Conservation (phyloP, 2,888 invertebrate genomes). For the Drosophila birchii region DNA sequence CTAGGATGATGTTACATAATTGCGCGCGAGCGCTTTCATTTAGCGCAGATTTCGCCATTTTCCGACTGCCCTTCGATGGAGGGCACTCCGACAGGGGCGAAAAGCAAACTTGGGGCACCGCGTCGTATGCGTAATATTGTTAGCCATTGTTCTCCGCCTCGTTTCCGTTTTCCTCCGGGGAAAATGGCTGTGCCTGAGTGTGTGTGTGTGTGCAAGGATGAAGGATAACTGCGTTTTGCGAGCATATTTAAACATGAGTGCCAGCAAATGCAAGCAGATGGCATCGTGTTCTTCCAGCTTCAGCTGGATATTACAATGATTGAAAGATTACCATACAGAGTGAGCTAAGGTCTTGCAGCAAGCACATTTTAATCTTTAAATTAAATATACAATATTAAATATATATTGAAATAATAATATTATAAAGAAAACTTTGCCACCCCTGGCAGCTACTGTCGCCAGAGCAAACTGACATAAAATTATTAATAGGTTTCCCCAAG, state of each 20-base stretch:
- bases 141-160: slow-evolving; percentile 61
- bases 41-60: slow-evolving; percentile 43
- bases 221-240: slow-evolving; percentile 24
- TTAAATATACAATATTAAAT: not conserved
- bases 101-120: slow-evolving; percentile 38
- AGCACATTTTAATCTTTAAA: not conserved
- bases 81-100: slow-evolving; percentile 17
- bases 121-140: slow-evolving; percentile 68
- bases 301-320: slow-evolving; percentile 1
- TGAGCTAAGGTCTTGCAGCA: not conserved
- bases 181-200: slow-evolving; percentile 23
- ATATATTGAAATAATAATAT: not conserved
- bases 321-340: slow-evolving; percentile 1
- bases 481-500: slow-evolving; percentile 1
- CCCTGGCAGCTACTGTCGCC: not conserved
- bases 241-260: slow-evolving; percentile 27
- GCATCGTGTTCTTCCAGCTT: not conserved
- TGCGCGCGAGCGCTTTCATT: slow-evolving; percentile 58
- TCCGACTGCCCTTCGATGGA: slow-evolving; percentile 16
- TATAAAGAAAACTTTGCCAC: not conserved
- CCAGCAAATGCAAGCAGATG: slow-evolving; percentile 27
- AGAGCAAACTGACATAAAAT: slow-evolving; percentile 1
- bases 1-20: slow-evolving; percentile 61
- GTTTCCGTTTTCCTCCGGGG: slow-evolving; percentile 47
- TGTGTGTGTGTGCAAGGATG: slow-evolving; percentile 7